phyloP scores from a whole-genome alignment of 2,888 invertebrate genomes.

The Cenopis cana region DNA sequence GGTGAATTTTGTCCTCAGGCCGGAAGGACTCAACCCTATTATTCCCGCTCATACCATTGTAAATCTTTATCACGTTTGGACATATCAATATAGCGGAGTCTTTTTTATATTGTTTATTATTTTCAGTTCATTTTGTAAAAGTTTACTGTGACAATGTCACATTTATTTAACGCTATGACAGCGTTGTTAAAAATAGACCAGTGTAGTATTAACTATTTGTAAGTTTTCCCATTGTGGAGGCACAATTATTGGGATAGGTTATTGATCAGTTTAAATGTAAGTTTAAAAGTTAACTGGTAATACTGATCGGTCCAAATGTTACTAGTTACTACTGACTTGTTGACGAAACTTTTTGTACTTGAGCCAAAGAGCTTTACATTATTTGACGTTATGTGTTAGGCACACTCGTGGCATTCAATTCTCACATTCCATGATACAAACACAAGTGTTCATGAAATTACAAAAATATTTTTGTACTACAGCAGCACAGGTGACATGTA shows the following conservation, averaged over 20 bases:
- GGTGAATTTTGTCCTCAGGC: background rate
- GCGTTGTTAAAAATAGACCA: constrained; percentile 13
- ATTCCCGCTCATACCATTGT: background rate
- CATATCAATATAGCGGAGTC: background rate
- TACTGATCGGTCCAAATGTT: constrained; percentile 31
- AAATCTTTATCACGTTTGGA: background rate
- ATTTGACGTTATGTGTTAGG: constrained; percentile 28
- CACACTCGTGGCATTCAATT: constrained; percentile 15
- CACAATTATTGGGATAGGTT: constrained; percentile 11
- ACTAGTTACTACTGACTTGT: constrained; percentile 10
- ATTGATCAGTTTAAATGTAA: background rate
- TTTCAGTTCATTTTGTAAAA: constrained; percentile 3
- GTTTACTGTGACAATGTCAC: background rate
- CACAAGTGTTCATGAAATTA: constrained; percentile 22
- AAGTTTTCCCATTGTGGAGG: constrained; percentile 18
- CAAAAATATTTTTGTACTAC: constrained; percentile 35
- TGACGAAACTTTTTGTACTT: constrained; percentile 5
- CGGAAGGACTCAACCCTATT: background rate
- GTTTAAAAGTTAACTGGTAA: constrained; percentile 23
- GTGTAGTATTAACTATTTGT: constrained; percentile 17
- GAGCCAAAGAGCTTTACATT: background rate
- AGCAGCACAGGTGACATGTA: constrained; percentile 25
- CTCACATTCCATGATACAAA: constrained; percentile 31
- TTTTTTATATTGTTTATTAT: constrained; percentile 1
- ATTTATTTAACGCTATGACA: constrained; percentile 18